Evolutionary conservation across 2,888 invertebrate species (phyloP).

Genomic region (Brachynemurus nebulosus): DNA sequence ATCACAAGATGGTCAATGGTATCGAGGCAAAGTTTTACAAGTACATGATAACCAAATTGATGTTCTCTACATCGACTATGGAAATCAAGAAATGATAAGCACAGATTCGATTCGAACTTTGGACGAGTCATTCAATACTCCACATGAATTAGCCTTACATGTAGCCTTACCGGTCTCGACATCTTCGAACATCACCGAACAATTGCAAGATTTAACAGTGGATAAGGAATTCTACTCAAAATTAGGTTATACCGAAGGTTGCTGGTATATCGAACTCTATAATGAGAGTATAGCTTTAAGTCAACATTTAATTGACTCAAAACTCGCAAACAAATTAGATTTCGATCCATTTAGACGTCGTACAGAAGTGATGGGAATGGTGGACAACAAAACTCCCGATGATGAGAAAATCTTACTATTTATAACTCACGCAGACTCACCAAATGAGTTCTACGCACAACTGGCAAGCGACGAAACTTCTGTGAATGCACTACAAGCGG

Average conservation of each 20-base stretch:
- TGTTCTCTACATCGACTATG: slow-evolving; percentile 55
- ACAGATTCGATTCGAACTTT: slow-evolving; percentile 24
- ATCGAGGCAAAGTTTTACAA: slow-evolving; percentile 43
- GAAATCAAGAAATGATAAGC: slow-evolving; percentile 45
- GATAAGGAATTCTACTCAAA: slow-evolving; percentile 38
- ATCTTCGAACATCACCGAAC: slow-evolving; percentile 1
- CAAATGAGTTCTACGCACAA: slow-evolving; percentile 64
- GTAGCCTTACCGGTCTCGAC: slow-evolving; percentile 24
- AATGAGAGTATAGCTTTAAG: slow-evolving; percentile 37
- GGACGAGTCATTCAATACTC: slow-evolving; percentile 24
- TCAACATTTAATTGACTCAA: slow-evolving; percentile 34
- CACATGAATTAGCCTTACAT: slow-evolving; percentile 25
- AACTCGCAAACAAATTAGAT: slow-evolving; percentile 17
- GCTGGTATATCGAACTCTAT: slow-evolving; percentile 40
- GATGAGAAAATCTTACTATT: slow-evolving; percentile 28
- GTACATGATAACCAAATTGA: slow-evolving; percentile 32
- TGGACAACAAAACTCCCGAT: slow-evolving; percentile 19
- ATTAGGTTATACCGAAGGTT: slow-evolving; percentile 34
- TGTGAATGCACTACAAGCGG: slow-evolving; percentile 46
- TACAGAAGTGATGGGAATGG: slow-evolving; percentile 22
- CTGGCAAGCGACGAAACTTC: slow-evolving; percentile 39
- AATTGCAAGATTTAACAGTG: slow-evolving; percentile 32
- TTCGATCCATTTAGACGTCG: slow-evolving; percentile 7
- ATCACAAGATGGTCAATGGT: slow-evolving; percentile 50
- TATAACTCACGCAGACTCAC: slow-evolving; percentile 60